phyloP scores from a whole-genome alignment of 1,140 invertebrate species.

The Diabrotica undecimpunctata region DNA sequence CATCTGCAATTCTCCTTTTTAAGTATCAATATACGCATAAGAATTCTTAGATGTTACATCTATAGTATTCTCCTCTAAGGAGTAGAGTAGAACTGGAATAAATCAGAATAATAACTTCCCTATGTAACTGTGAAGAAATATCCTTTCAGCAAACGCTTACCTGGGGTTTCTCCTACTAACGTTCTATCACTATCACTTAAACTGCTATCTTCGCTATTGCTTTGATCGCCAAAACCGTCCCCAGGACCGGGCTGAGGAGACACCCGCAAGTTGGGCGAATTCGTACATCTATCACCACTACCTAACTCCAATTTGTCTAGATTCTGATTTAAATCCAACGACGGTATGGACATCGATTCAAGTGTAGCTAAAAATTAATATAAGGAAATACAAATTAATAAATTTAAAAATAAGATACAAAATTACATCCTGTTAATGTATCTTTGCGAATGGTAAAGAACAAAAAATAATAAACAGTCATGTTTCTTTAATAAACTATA shows the following conservation, averaged over 20 bases:
- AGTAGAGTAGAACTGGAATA: no score
- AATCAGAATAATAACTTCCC: no score
- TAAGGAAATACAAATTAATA: neutral
- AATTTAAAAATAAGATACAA: neutral
- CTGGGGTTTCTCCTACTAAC: slow-evolving; percentile 60
- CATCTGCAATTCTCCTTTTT: no score
- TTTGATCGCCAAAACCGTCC: slow-evolving; percentile 50
- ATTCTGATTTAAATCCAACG: slow-evolving; percentile 46
- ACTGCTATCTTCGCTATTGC: slow-evolving; percentile 75
- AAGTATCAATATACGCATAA: no score
- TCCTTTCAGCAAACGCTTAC: slow-evolving; percentile 44
- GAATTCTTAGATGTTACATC: no score
- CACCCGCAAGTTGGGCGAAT: slow-evolving; percentile 33
- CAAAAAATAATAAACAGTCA: no score
- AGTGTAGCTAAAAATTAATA: slow-evolving; percentile 47
- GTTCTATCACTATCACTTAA: slow-evolving; percentile 73
- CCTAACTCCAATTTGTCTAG: slow-evolving; percentile 31
- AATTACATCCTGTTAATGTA: no score
- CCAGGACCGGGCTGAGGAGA: slow-evolving; percentile 35
- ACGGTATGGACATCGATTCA: slow-evolving; percentile 55
- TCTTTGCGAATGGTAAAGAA: no score
- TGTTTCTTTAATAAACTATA: no score
- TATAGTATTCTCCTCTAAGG: no score
- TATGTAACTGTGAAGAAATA: no score
- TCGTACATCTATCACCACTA: slow-evolving; percentile 30